A percentile compares a stretch with the other conserved stretches of the same genome.
phyloP scores from a whole-genome alignment of 53 echinoderm and acorn worm genomes.

The Temnopleurus reevesii region DNA sequence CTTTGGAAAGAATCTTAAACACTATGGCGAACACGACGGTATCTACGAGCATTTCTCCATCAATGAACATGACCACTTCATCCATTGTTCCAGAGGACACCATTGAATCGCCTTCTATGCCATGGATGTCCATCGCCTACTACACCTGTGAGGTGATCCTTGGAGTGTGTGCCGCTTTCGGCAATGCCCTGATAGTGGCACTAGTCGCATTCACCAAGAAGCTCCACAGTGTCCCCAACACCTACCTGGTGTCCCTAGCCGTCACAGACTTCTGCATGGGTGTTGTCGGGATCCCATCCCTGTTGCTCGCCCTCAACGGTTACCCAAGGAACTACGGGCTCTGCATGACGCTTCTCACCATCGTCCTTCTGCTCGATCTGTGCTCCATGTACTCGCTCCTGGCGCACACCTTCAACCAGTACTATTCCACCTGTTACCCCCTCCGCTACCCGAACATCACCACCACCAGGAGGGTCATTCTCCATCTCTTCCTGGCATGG shows the following conservation, averaged over 20 bases:
- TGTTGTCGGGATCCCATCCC: conserved; percentile 61
- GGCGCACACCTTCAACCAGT: conserved; percentile 70
- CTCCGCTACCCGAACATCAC: conserved; percentile 40
- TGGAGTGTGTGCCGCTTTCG: conserved; percentile 52
- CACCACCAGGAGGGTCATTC: not conserved
- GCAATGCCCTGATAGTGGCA: conserved; percentile 52
- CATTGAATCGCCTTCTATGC: not conserved
- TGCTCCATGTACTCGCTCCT: conserved; percentile 71
- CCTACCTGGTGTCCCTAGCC: conserved; percentile 65
- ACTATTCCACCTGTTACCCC: conserved; percentile 61
- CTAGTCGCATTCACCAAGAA: conserved; percentile 46
- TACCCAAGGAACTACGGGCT: conserved; percentile 41
- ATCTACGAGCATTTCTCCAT: not conserved
- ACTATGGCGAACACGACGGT: not conserved
- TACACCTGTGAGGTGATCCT: conserved; percentile 49
- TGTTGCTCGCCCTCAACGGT: conserved; percentile 61
- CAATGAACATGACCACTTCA: not conserved
- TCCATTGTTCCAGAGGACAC: not conserved
- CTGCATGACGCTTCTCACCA: conserved; percentile 61
- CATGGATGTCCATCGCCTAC: conserved; percentile 54
- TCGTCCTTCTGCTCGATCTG: conserved; percentile 61
- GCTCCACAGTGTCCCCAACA: conserved; percentile 55
- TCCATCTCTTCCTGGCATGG: conserved; percentile 63
- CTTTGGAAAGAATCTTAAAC: not conserved
- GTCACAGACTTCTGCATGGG: conserved; percentile 71